A percentile compares a stretch with the other conserved stretches of the same genome.
These are phyloP conservation scores for Steinernema hermaphroditum DNA, from an alignment of 2,888 invertebrate species.

Conservation along the genomic window DNA sequence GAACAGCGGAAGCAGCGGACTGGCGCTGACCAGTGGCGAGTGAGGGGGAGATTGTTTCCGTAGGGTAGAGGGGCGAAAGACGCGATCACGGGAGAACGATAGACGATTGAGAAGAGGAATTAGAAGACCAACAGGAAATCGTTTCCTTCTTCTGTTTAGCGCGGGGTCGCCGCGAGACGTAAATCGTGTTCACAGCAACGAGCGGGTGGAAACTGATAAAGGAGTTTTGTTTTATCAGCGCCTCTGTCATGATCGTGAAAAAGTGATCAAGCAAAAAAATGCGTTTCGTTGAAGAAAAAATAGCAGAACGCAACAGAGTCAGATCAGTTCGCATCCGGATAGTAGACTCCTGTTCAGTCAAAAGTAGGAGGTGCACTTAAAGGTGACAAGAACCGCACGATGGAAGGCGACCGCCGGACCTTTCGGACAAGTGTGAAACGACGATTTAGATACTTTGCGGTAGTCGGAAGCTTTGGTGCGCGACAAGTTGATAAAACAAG, in stretches of 20 bases:
- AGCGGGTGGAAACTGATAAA: constrained; percentile 12
- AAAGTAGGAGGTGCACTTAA: constrained; percentile 20
- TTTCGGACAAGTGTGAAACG: constrained; percentile 3
- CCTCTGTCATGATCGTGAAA: not conserved
- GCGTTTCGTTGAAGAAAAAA: not conserved
- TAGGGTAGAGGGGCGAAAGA: constrained; percentile 16
- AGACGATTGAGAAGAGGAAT: constrained; percentile 16
- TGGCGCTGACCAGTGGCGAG: not conserved
- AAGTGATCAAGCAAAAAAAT: constrained; percentile 12
- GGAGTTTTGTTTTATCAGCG: constrained; percentile 3
- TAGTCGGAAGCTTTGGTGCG: constrained; percentile 9
- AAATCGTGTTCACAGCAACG: constrained; percentile 19
- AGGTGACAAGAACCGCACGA: constrained; percentile 8
- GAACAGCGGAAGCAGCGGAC: not conserved
- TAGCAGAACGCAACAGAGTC: not conserved
- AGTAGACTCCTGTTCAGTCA: no score
- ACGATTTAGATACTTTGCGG: not conserved
- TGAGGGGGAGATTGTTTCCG: constrained; percentile 11
- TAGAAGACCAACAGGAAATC: constrained; percentile 30
- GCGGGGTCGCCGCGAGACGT: constrained; percentile 31
- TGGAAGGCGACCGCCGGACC: not conserved
- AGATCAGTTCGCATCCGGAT: no score
- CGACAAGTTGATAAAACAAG: not conserved
- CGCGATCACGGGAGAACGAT: constrained; percentile 7
- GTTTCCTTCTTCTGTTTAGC: constrained; percentile 29